Conservation (phyloP, 2,113 vertebrate species). For the Passer montanus region DNA sequence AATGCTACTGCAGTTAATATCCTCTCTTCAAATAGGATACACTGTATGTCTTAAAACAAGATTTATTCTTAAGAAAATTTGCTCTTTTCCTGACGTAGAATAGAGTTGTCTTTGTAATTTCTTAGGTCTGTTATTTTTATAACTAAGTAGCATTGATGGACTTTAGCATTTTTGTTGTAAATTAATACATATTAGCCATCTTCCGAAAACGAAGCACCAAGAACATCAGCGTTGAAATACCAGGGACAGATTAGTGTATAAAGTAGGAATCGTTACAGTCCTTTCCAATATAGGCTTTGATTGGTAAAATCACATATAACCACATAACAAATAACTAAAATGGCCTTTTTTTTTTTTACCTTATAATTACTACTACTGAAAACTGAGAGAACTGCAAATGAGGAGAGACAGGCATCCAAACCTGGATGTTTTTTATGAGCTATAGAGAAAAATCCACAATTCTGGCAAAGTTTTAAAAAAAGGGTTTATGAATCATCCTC, state of each 20-base stretch:
- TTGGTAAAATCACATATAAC: not conserved
- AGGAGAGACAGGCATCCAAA: not conserved
- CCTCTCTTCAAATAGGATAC: not conserved
- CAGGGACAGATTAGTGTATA: not conserved
- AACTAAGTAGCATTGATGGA: not conserved
- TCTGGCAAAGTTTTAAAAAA: not conserved
- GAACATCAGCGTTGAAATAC: not conserved
- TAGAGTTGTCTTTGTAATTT: not conserved
- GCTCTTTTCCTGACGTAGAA: not conserved
- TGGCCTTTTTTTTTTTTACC: not conserved
- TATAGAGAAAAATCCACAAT: not conserved
- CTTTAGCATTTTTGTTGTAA: conserved; percentile 22
- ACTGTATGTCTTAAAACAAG: not conserved
- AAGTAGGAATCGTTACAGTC: not conserved
- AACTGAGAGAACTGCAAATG: not conserved
- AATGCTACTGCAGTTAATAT: not conserved
- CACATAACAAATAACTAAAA: not conserved
- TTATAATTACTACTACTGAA: not conserved
- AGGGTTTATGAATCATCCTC: not conserved
- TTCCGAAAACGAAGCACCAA: not conserved
- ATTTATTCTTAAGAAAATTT: not conserved
- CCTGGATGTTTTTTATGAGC: not conserved
- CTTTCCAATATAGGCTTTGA: not conserved
- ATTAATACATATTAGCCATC: not conserved
- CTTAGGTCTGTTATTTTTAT: conserved; percentile 7